Base-by-base conservation (phyloP, 2,888 invertebrate species). In the Agonopterix heracliana region DNA sequence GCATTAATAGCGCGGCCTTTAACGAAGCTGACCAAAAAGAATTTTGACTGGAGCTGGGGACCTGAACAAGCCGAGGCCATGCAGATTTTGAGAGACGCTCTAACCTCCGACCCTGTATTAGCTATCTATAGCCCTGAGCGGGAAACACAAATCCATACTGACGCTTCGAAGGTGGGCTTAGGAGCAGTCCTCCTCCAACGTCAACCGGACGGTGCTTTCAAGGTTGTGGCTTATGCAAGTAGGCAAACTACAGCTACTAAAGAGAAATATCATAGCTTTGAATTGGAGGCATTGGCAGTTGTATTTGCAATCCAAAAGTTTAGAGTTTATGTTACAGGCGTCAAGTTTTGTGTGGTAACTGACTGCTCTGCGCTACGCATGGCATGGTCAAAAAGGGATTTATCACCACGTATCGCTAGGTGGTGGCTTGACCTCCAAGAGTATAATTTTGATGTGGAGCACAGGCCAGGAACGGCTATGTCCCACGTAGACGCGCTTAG, bases 271-370 rank as follows among this genome's bases (percentile, higher is more conserved):
- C 56, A 64, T 0, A 64, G 67, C 0, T 69, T 66, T 0, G 74
- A 78, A 51, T 59, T 64, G 34, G 78, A 80, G 54, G 65, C 61
- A 0, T 46, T 73, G 0, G 73, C 62, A 1, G 58, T 74, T 4
- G 59, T 78, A 3, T 81, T 64, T 61, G 72, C 72, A 1, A 53
- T 78, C 0, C 46, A 64, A 10, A 76, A 74, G 48, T 83, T 77
- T 54, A 48, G 74, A 41, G 68, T 9, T 4, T 35, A 12, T n/a
- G n/a, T n/a, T n/a, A n/a, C 46, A 4, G 52, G 49, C 2, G 46
- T 52, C 1, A 44, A 48, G 11, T 49, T 52, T 34, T 9, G 3
- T 9, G 44, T 52, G 3, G 46, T 52, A 10, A 49, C 52, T 17
- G 52, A 52, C 34, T 52, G 52, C 34, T 35, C 26, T n/a, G n/a